phyloP scores from a whole-genome alignment of 2,113 vertebrate genomes.

The Dolichotis patagonum region DNA sequence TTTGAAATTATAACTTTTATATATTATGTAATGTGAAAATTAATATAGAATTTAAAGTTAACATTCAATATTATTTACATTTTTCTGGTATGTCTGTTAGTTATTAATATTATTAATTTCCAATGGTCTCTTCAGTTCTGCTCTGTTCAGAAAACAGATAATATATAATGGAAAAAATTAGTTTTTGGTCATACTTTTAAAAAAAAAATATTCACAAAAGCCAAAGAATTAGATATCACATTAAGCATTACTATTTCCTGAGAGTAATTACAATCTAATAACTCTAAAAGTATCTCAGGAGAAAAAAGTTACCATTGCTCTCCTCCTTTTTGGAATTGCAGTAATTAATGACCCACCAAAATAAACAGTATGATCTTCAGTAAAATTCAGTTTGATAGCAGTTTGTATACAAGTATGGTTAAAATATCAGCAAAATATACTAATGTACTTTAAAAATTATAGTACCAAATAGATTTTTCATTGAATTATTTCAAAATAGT shows the following conservation, averaged over 20 bases:
- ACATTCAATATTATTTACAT: neutral
- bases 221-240: neutral
- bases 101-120: neutral
- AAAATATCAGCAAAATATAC: neutral
- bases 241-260: neutral
- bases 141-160: neutral
- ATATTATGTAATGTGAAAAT: neutral
- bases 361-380: neutral
- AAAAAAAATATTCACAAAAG: neutral
- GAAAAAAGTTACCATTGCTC: neutral
- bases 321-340: neutral
- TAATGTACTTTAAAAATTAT: neutral
- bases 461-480: neutral
- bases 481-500: conserved; percentile 1
- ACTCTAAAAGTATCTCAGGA: neutral
- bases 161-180: neutral
- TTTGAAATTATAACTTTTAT: neutral
- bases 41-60: neutral
- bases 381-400: neutral
- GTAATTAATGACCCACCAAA: neutral
- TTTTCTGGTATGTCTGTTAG: neutral
- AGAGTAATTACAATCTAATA: neutral
- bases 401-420: neutral
- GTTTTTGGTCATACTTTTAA: neutral
- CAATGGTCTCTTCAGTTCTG: no score